phyloP scores from a whole-genome alignment of 2,113 vertebrate species.

The Hippocampus abdominalis region DNA sequence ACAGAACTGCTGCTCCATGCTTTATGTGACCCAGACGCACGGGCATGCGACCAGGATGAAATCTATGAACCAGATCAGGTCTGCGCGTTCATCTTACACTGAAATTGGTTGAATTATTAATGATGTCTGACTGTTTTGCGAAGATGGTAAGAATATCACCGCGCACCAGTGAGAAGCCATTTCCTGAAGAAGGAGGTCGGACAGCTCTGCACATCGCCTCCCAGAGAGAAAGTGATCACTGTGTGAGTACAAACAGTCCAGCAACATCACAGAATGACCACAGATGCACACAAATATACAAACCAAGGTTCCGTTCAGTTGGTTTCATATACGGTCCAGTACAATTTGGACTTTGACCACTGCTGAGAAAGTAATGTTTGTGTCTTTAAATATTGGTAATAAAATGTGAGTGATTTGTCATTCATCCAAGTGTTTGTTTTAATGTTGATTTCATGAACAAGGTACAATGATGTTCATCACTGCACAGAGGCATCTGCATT shows the following conservation, averaged over 20 bases:
- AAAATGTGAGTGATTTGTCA: background rate
- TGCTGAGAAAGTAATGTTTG: background rate
- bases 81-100: background rate
- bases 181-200: constrained; percentile 72
- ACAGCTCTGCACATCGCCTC: constrained; percentile 82
- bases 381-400: background rate
- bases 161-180: constrained; percentile 20
- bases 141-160: constrained; percentile 14
- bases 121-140: background rate
- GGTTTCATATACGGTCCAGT: background rate
- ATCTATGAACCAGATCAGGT: constrained; percentile 63
- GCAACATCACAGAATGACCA: background rate
- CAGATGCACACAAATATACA: background rate
- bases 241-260: constrained; percentile 20
- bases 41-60: constrained; percentile 68
- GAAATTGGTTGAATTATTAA: background rate
- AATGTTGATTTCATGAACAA: background rate
- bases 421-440: background rate
- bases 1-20: constrained; percentile 80
- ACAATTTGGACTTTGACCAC: background rate
- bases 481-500: background rate
- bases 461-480: background rate
- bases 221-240: constrained; percentile 67
- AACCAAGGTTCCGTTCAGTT: background rate
- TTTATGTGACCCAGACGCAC: constrained; percentile 68